Conservation (phyloP, 2,888 invertebrate species). For the Thymelicus acteon region DNA sequence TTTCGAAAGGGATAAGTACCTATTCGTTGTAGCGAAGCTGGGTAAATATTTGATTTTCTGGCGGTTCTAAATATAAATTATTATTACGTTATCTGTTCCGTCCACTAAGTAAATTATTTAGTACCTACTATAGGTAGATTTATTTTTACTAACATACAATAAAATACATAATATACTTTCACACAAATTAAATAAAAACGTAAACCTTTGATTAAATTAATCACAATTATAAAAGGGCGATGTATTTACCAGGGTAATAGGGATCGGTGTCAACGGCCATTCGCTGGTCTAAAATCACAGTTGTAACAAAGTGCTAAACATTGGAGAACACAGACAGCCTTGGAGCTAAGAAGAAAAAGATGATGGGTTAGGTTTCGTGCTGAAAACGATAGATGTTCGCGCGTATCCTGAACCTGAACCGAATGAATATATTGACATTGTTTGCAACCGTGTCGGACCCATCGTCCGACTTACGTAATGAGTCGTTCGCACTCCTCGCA, state of each 20-base stretch:
- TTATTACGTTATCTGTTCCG: no score
- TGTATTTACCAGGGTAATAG: background rate
- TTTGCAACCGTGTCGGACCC: conserved; percentile 87
- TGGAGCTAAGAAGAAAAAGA: background rate
- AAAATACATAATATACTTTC: no score
- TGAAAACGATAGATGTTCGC: conserved; percentile 17
- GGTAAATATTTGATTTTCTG: no score
- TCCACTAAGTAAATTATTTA: no score
- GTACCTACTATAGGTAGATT: no score
- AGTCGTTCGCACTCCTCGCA: conserved; percentile 98
- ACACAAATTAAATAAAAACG: no score
- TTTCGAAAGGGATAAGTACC: no score
- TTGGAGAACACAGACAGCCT: background rate
- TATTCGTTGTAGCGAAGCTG: no score
- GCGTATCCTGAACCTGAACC: conserved; percentile 18
- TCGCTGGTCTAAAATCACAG: background rate
- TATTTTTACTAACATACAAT: no score
- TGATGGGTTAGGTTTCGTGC: conserved; percentile 21
- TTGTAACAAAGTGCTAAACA: background rate
- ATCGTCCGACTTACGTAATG: conserved; percentile 96
- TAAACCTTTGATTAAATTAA: background rate
- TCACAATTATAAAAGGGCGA: background rate
- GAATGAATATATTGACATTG: conserved; percentile 59
- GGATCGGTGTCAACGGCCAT: background rate
- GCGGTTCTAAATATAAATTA: no score